A percentile compares a stretch with the other conserved stretches of the same genome.
phyloP scores from a whole-genome alignment of 2,888 invertebrate species.

The Eudasyphora cyanicolor region DNA sequence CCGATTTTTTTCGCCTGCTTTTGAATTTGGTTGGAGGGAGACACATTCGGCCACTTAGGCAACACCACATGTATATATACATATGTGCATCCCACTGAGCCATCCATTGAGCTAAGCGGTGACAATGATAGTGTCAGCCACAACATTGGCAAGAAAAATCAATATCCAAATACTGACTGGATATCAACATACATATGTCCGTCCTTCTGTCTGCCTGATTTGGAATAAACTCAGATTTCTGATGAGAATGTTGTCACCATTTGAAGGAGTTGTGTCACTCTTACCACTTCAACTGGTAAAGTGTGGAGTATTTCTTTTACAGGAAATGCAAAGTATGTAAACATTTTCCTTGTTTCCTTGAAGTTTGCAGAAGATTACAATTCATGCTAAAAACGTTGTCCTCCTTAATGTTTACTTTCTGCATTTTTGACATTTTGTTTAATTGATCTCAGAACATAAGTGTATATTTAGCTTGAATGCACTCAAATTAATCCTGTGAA shows the following conservation, averaged over 20 bases:
- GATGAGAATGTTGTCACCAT: conserved; percentile 2
- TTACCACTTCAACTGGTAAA: not conserved
- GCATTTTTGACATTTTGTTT: not conserved
- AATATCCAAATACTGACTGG: not conserved
- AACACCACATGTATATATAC: too few relatives aligned
- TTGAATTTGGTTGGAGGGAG: conserved; percentile 12
- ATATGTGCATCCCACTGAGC: too few relatives aligned
- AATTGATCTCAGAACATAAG: not conserved
- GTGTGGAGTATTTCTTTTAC: not conserved
- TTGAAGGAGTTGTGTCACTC: conserved; percentile 24
- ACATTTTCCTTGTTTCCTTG: conserved; percentile 1
- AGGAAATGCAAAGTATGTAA: conserved; percentile 1
- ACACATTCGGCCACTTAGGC: not conserved
- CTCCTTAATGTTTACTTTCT: not conserved
- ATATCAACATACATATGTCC: conserved; percentile 4
- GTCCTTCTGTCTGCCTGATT: too few relatives aligned
- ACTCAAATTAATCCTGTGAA: not conserved
- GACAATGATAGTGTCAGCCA: too few relatives aligned
- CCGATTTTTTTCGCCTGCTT: conserved; percentile 8
- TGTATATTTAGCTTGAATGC: not conserved
- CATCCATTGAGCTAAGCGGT: too few relatives aligned
- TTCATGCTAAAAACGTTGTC: conserved; percentile 8
- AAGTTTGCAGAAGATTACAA: not conserved
- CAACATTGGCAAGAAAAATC: not conserved
- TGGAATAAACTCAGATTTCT: too few relatives aligned